Conservation (phyloP, 23 tunicate genomes). For the Botrylloides violaceus region DNA sequence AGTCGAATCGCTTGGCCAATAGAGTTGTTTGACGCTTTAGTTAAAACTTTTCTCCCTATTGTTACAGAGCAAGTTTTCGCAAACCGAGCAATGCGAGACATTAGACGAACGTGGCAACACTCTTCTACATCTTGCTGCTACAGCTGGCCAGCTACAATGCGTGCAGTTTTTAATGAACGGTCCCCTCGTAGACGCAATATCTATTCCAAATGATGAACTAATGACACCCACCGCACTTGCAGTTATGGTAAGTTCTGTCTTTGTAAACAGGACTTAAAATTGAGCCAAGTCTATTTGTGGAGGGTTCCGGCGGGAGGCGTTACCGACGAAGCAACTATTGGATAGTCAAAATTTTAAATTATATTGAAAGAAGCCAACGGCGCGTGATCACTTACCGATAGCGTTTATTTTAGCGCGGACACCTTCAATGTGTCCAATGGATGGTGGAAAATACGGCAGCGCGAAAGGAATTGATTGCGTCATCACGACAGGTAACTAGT, state of each 20-base stretch:
- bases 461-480: slow-evolving; percentile 59
- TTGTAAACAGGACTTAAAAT: too few relatives aligned
- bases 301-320: too few relatives aligned
- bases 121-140: slow-evolving; percentile 67
- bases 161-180: slow-evolving; percentile 31
- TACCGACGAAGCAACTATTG: too few relatives aligned
- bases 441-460: slow-evolving; percentile 60
- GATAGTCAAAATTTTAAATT: too few relatives aligned
- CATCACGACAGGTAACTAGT: slow-evolving; percentile 51
- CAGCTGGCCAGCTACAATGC: slow-evolving; percentile 54
- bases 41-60: slow-evolving; percentile 21
- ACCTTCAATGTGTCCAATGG: slow-evolving; percentile 80
- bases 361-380: too few relatives aligned
- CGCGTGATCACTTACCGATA: too few relatives aligned
- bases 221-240: slow-evolving; percentile 77
- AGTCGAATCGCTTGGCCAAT: too few relatives aligned
- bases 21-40: too few relatives aligned
- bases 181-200: slow-evolving; percentile 42
- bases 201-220: slow-evolving; percentile 78
- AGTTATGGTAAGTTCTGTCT: slow-evolving; percentile 61
- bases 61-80: slow-evolving; percentile 51
- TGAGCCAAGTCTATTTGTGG: too few relatives aligned
- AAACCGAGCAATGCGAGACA: slow-evolving; percentile 57
- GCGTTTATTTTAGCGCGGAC: slow-evolving; percentile 83
- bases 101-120: slow-evolving; percentile 87